Evolutionary conservation across 2,888 invertebrate genomes (phyloP), one percentile per base, ranked within the genome.

Genomic region (Agriopis marginaria): DNA sequence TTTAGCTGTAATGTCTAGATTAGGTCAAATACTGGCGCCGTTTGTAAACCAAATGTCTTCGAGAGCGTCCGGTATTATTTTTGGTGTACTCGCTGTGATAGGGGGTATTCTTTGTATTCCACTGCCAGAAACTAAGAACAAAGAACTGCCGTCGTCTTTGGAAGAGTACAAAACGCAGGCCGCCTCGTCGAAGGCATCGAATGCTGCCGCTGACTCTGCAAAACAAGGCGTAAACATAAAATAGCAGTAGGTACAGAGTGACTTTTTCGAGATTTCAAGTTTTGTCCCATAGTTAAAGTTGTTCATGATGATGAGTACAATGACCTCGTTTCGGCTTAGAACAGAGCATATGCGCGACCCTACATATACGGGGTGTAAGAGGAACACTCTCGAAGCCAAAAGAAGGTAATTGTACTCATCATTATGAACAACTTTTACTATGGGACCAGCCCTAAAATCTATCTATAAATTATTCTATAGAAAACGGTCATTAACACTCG

Each of bases 21-120:
- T 97, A 40, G 98, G 98, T 0, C 97, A 97, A 4, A 97, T 98
- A 87, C 75, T 95, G 3, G 97, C 97, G 0, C 98, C 98, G 0
- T 96, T 96, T 75, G 94, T 98, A 10, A 96, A 97, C 51, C 90
- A 95, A 9, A 83, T 97, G 77, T 86, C 88, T 32, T 81, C 83
- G 49, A 74, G 66, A 6, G 68, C 70, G 3, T 82, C 90, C 70
- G 80, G 89, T 0, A 76, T 95, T 0, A 90, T 97, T 71, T 97
- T 97, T 86, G 97, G 97, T 0, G 69, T 92, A 0, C 83, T 96
- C 49, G 96, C 97, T 0, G 82, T 97, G 0, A 64, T 96, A 17
- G 97, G 96, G 7, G 96, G 96, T 0, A 45, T 95, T 0, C 85
- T 97, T 9, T 96, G 96, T 71, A 86, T 96, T 5, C 90, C 96